Evolutionary conservation across 2,113 vertebrate species (phyloP).

Genomic region (Trogon melanurus): DNA sequence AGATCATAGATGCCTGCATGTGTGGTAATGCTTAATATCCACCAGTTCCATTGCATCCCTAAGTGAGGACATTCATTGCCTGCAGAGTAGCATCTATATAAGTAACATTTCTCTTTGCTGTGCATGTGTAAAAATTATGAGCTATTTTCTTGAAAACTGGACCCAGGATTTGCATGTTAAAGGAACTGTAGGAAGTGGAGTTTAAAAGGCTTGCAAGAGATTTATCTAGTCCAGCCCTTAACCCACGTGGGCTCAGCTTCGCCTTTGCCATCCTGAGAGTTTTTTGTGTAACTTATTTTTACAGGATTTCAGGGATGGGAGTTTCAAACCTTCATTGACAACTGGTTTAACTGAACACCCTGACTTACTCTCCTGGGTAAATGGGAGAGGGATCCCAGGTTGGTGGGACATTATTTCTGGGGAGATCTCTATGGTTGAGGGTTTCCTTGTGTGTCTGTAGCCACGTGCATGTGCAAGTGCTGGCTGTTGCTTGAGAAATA

Average conservation of each 20-base stretch:
- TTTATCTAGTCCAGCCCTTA: not conserved
- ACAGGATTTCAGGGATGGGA: not conserved
- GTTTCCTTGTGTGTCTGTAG: not conserved
- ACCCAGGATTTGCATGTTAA: not conserved
- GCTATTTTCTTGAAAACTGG: not conserved
- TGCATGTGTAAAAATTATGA: not conserved
- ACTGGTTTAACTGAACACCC: not conserved
- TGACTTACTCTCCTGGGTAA: not conserved
- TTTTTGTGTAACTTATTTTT: not conserved
- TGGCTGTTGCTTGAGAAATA: not conserved
- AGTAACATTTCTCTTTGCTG: not conserved
- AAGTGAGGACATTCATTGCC: not conserved
- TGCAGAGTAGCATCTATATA: not conserved
- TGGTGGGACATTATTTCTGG: not conserved
- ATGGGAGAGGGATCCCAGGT: not conserved
- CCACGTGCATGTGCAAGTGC: rapidly evolving
- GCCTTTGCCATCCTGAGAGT: not conserved
- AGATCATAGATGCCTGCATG: not conserved
- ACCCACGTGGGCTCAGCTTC: not conserved
- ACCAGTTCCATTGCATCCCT: not conserved
- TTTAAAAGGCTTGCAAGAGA: not conserved
- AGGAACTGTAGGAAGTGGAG: not conserved
- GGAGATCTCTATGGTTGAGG: not conserved
- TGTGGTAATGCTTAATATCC: not conserved
- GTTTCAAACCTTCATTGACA: not conserved